phyloP scores from a whole-genome alignment of 1,140 invertebrate species.

The Popillia japonica region DNA sequence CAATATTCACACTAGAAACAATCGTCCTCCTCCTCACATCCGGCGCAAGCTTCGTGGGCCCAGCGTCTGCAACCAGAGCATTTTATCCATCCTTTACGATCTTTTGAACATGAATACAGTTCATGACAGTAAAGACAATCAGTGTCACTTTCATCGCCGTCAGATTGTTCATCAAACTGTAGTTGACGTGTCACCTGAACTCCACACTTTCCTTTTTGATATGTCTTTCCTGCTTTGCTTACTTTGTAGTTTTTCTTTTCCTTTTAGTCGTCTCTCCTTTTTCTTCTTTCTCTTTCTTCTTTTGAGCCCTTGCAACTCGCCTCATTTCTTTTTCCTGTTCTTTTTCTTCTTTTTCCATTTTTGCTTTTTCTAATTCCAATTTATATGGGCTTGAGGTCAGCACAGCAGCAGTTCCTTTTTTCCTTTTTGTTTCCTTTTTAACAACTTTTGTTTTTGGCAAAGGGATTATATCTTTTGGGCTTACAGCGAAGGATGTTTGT shows the following conservation, averaged over 20 bases:
- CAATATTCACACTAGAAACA: too few species aligned
- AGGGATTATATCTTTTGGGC: too few species aligned
- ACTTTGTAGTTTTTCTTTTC: neutral
- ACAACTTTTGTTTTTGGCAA: too few species aligned
- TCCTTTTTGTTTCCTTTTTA: too few species aligned
- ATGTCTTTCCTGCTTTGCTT: neutral
- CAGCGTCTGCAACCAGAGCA: conserved; percentile 28
- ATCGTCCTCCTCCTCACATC: conserved; percentile 37
- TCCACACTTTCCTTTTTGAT: neutral
- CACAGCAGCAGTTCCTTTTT: too few species aligned
- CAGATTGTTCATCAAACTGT: too few species aligned
- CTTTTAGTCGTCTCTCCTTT: neutral
- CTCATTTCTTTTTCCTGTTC: too few species aligned
- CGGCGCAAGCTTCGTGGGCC: conserved; percentile 34
- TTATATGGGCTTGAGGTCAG: too few species aligned
- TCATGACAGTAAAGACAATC: neutral
- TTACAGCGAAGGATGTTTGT: too few species aligned
- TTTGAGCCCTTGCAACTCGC: neutral
- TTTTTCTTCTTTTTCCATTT: too few species aligned
- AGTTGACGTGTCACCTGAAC: neutral
- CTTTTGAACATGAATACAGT: conserved; percentile 28
- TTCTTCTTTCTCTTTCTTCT: neutral
- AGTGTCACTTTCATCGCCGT: neutral
- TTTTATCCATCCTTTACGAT: conserved; percentile 34
- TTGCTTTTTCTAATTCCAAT: too few species aligned